These are phyloP conservation scores for Bathynomus jamesi DNA, from an alignment of 1,140 invertebrate species.

Conservation along the genomic window DNA sequence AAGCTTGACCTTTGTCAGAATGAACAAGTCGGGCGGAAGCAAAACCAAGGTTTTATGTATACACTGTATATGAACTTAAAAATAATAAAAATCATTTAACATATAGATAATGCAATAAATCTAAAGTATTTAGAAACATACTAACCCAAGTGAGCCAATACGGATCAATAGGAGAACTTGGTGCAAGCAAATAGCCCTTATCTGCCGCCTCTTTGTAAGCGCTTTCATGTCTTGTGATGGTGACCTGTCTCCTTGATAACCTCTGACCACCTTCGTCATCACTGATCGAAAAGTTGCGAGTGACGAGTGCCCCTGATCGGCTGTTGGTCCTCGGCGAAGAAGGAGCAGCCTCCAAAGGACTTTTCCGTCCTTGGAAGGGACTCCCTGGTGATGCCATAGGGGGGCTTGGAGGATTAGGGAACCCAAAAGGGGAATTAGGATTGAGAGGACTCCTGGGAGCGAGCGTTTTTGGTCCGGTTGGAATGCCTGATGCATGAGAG, in stretches of 20 bases:
- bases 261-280: slow-evolving; percentile 32
- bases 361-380: slow-evolving; percentile 15
- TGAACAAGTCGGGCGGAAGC: too few relatives aligned
- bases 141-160: slow-evolving; percentile 37
- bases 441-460: slow-evolving; percentile 33
- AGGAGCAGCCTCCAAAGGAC: slow-evolving; percentile 10
- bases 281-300: slow-evolving; percentile 36
- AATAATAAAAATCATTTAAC: too few relatives aligned
- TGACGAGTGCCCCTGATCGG: slow-evolving; percentile 30
- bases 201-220: slow-evolving; percentile 24
- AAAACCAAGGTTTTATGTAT: too few relatives aligned
- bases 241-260: slow-evolving; percentile 24
- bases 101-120: too few relatives aligned
- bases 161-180: slow-evolving; percentile 29
- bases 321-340: slow-evolving; percentile 28
- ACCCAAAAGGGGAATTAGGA: slow-evolving; percentile 30
- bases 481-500: background rate
- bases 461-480: slow-evolving; percentile 13
- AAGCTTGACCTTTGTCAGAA: too few relatives aligned
- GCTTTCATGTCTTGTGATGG: slow-evolving; percentile 34
- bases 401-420: slow-evolving; percentile 6
- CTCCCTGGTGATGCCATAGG: background rate
- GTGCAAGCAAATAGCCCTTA: slow-evolving; percentile 15
- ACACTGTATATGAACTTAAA: too few relatives aligned
- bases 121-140: slow-evolving; percentile 15